Evolutionary conservation across 2,113 vertebrate genomes (phyloP).

Genomic region (Ascaphus truei): DNA sequence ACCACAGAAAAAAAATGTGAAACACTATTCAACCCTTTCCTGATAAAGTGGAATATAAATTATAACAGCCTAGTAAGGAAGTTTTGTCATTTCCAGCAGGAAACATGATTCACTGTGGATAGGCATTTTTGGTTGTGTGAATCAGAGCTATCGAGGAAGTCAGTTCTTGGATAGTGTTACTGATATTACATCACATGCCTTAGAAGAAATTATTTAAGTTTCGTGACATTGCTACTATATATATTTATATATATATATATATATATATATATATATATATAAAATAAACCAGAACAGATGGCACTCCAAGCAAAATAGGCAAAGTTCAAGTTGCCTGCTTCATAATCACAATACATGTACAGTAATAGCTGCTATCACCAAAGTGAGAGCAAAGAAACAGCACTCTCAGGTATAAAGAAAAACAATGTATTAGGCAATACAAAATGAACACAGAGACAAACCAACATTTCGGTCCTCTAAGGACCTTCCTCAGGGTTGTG

Average conservation of each 20-base stretch:
- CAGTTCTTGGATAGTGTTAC: conserved; percentile 62
- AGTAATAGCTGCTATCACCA: neutral
- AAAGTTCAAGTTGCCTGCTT: too few relatives aligned
- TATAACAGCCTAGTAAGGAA: conserved; percentile 65
- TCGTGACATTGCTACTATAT: neutral
- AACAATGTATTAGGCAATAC: too few relatives aligned
- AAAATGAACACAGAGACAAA: too few relatives aligned
- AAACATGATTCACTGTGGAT: conserved; percentile 64
- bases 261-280: too few relatives aligned
- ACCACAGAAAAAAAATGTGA: conserved; percentile 63
- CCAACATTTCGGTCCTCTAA: too few relatives aligned
- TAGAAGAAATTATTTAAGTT: conserved; percentile 33
- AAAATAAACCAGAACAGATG: too few relatives aligned
- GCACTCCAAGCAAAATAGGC: too few relatives aligned
- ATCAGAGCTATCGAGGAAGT: conserved; percentile 75
- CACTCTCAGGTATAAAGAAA: too few relatives aligned
- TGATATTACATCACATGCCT: conserved; percentile 43
- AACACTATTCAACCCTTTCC: conserved; percentile 58
- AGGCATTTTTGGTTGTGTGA: conserved; percentile 67
- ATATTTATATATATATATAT: too few relatives aligned
- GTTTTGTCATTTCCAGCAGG: conserved; percentile 73
- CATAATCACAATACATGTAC: neutral
- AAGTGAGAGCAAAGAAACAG: too few relatives aligned
- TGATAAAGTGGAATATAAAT: conserved; percentile 60
- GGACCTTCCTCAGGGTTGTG: too few relatives aligned